Evolutionary conservation across 2,113 vertebrate species (phyloP), one percentile per base, ranked within the genome.

Genomic region (Indicator maculatus): DNA sequence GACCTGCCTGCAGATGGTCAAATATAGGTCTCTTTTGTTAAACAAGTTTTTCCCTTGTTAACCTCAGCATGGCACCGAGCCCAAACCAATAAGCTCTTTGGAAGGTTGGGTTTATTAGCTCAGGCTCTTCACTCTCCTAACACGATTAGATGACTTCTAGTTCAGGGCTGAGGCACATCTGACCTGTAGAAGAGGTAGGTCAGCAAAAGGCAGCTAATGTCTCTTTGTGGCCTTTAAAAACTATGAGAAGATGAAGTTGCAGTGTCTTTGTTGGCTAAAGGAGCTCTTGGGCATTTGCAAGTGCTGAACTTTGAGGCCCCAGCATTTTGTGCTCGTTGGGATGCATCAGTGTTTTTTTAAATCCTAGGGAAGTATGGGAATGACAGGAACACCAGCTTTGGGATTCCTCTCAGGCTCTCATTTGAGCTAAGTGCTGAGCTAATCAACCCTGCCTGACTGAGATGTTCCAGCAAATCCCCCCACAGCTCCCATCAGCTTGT

Each of bases 61-160:
- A 95, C 93, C 93, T 93, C 86, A 71, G 90, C 73, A 31, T 96
- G 95, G 90, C 92, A 86, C 88, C 1, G 12, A 95, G 92, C 95
- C 95, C 93, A 95, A 93, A 92, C 95, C 93, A 93, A 96, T 95
- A 94, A 96, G 88, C 90, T 94, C 90, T 93, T 74, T 74, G 86
- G 94, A 92, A 94, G 88, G 83, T 76, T 5, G 3, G 45, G 80
- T 90, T 90, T 95, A 93, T 96, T 96, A 96, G 76, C 90, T 86
- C 90, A 90, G 77, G 64, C 88, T 96, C 86, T 95, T 86, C 0
- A 1, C 65, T 81, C 38, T 86, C 86, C 53, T 95, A 90, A 96
- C 80, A 0, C 44, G 93, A 92, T 96, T 96, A 86, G 47, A 16
- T 64, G 93, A 60, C 88, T 94, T 88, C 55, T 82, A 77, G 88